Evolutionary conservation across 2,113 vertebrate genomes (phyloP).

Genomic region (Gallinago media): DNA sequence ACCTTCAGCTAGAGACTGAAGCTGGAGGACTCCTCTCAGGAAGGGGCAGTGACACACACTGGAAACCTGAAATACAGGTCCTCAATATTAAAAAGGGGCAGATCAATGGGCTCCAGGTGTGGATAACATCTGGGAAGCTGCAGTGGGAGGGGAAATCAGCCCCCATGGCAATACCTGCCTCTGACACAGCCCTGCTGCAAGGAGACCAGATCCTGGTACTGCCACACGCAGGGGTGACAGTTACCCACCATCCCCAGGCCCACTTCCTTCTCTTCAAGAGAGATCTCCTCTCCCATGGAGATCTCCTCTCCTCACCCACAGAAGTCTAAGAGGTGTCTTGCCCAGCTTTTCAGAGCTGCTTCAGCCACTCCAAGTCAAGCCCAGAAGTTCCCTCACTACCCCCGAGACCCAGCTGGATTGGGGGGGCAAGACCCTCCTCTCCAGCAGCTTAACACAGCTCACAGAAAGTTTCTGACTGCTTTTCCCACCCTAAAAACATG

Average conservation of each 20-base stretch:
- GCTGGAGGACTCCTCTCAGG: not conserved
- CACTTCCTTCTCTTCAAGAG: not conserved
- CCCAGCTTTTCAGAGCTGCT: not conserved
- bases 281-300: not conserved
- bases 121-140: not conserved
- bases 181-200: not conserved
- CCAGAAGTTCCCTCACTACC: not conserved
- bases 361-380: not conserved
- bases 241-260: not conserved
- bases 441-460: not conserved
- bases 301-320: not conserved
- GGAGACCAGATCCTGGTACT: not conserved
- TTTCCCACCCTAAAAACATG: not conserved
- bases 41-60: not conserved
- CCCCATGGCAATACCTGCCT: not conserved
- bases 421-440: not conserved
- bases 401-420: rapidly evolving
- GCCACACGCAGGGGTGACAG: not conserved
- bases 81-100: not conserved
- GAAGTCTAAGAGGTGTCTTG: not conserved
- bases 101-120: not conserved
- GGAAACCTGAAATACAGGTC: not conserved
- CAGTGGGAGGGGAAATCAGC: not conserved
- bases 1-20: not conserved
- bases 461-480: not conserved